Evolutionary conservation across 1,140 invertebrate species (phyloP), one percentile per base, ranked within the genome.

Genomic region (Zaprionus ornatus): DNA sequence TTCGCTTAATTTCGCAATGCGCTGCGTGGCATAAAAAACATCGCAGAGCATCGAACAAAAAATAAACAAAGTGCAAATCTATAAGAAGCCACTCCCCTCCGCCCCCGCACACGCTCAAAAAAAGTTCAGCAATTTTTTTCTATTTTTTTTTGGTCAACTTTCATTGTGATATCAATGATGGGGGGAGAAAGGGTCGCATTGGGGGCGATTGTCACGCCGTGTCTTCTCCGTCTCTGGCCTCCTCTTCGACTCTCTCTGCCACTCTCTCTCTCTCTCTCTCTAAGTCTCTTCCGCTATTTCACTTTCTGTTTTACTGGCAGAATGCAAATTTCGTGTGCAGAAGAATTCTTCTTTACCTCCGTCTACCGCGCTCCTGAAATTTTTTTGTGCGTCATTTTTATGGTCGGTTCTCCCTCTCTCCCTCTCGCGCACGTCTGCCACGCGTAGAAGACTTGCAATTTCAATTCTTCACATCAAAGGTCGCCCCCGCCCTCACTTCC

Each of bases 121-220:
- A 48, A 12, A 42, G 40, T 17, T 23, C 9, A 10, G 9, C 42
- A 48, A 21, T 50, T 21, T 50, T 50, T 48, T 50, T 50, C 10
- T 7, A 54, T 19, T 32, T 29, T 37, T 67, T 68, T 48, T 59
- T 62, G 64, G n/a, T 48, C 32, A n/a, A 68, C 65, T 69, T 71
- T 72, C 63, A 67, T 64, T 65, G 55, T 72, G 62, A 60, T 50
- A 65, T 66, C 62, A 63, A 29, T 57, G 32, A 9, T 25, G 56
- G 40, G n/a, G 4, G 6, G 15, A 4, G 32, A 5, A 17, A 12
- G 17, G 29, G 23, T 13, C 9, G 17, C 29, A 40, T 42, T 15
- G 35, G 15, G 3, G 6, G 37, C 4, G 2, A 40, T n/a, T 52
- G 45, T 23, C 29, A 50, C 62, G 50, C 40, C 40, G 23, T 17